Evolutionary conservation across 37 sponge, comb jelly and placozoan genomes (phyloP).

Genomic region (Halichondria panicea): DNA sequence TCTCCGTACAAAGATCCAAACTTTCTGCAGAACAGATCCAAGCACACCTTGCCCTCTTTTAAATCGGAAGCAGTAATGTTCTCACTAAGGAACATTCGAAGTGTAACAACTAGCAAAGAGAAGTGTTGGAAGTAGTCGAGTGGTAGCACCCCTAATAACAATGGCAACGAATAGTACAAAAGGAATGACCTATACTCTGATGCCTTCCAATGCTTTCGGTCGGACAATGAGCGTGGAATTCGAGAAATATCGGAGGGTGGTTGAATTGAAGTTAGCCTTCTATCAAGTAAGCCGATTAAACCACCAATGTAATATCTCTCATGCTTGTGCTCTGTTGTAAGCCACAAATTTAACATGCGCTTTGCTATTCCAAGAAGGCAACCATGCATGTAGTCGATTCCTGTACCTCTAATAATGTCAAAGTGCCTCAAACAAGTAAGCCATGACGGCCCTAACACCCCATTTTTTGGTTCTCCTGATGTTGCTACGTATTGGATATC

Average conservation of each 20-base stretch:
- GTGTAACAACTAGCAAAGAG: background rate
- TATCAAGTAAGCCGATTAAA: too few relatives aligned
- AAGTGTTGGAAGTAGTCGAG: slow-evolving; percentile 1
- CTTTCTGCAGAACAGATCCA: background rate
- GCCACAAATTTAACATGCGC: background rate
- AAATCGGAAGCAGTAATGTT: background rate
- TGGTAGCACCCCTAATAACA: slow-evolving; percentile 1
- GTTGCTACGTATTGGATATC: background rate
- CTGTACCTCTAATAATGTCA: background rate
- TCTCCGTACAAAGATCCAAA: background rate
- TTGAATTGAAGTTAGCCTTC: background rate
- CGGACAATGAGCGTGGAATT: background rate
- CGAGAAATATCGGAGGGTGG: slow-evolving; percentile 3
- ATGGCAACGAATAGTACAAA: slow-evolving; percentile 10
- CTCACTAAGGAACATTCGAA: background rate
- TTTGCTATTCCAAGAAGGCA: background rate
- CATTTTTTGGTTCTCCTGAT: background rate
- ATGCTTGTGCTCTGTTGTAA: background rate
- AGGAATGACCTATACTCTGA: slow-evolving; percentile 13
- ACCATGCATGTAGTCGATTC: slow-evolving; percentile 14
- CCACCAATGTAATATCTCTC: background rate
- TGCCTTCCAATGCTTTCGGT: slow-evolving; percentile 12
- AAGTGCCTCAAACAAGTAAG: background rate
- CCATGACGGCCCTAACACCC: slow-evolving; percentile 4
- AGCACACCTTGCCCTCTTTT: background rate